Percentiles rank a stretch among this genome's conserved stretches.
Conservation (phyloP, 2,797 vertebrate species). For the Graptemys geographica region DNA sequence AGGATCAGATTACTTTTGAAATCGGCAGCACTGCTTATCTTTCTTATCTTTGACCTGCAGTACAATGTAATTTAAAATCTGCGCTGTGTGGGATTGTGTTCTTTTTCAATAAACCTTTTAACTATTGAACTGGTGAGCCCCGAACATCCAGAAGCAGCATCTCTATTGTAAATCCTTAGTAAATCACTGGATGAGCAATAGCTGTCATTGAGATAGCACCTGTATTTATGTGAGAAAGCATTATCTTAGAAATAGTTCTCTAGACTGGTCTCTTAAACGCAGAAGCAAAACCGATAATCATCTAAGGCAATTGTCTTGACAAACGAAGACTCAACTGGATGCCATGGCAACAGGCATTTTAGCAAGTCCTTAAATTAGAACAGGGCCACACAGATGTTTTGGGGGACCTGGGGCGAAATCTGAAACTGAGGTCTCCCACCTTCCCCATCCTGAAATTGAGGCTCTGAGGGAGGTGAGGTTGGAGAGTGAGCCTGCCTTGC, state of each 20-base stretch:
- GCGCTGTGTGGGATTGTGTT: background rate
- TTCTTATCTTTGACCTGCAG: constrained; percentile 54
- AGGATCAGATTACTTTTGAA: constrained; percentile 46
- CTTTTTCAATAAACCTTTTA: constrained; percentile 37
- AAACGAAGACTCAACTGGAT: constrained; percentile 21
- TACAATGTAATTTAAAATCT: constrained; percentile 27
- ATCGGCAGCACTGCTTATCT: constrained; percentile 9
- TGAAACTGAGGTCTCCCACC: background rate
- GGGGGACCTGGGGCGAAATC: background rate
- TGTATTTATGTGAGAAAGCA: background rate
- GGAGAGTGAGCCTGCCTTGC: background rate
- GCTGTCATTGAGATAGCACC: background rate
- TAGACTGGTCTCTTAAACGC: constrained; percentile 17
- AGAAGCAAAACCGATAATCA: background rate
- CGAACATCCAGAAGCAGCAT: background rate
- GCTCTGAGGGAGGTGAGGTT: background rate
- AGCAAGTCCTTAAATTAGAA: constrained; percentile 26
- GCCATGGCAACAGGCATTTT: background rate
- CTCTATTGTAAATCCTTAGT: background rate
- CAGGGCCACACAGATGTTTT: constrained; percentile 15
- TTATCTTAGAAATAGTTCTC: constrained; percentile 21
- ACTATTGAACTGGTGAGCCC: background rate
- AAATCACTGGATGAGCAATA: constrained; percentile 24
- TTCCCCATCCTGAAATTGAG: background rate
- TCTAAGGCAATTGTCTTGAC: constrained; percentile 5